Percentiles rank a stretch among this genome's conserved stretches.
These are phyloP conservation scores for Epistrophella euchroma DNA, from an alignment of 2,888 invertebrate species.

Conservation along the genomic window DNA sequence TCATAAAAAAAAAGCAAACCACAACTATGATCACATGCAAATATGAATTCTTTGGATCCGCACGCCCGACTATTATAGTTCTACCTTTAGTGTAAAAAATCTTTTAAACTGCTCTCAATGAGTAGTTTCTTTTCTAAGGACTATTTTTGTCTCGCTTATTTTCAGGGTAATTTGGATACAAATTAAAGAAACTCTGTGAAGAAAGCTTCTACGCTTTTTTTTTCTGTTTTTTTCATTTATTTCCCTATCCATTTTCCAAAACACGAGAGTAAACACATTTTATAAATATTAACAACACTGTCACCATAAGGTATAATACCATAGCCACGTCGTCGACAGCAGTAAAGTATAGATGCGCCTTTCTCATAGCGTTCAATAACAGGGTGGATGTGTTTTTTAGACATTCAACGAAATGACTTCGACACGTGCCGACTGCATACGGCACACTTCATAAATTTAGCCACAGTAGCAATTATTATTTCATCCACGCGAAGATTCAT, in stretches of 20 bases:
- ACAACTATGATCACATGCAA: too few relatives aligned
- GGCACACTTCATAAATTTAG: constrained; percentile 75
- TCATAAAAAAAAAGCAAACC: too few relatives aligned
- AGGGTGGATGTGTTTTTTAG: constrained; percentile 71
- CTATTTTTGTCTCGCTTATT: too few relatives aligned
- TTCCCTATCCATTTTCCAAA: constrained; percentile 8
- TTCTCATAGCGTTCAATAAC: constrained; percentile 63
- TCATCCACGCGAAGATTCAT: constrained; percentile 49
- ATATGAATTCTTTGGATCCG: too few relatives aligned
- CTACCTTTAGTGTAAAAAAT: too few relatives aligned
- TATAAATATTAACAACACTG: constrained; percentile 52
- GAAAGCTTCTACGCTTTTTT: background rate
- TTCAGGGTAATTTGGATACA: too few relatives aligned
- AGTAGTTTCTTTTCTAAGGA: too few relatives aligned
- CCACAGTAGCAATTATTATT: constrained; percentile 72
- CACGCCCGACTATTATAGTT: too few relatives aligned
- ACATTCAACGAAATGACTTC: constrained; percentile 71
- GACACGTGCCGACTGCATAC: constrained; percentile 73
- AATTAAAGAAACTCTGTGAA: too few relatives aligned
- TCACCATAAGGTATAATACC: constrained; percentile 31
- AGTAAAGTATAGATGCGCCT: constrained; percentile 24
- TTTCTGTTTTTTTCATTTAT: background rate
- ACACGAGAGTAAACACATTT: constrained; percentile 39
- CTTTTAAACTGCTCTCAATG: too few relatives aligned
- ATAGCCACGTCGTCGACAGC: constrained; percentile 11